A percentile compares a stretch with the other conserved stretches of the same genome.
Conservation (phyloP, 2,888 invertebrate species). For the Callyntrura sp. region DNA sequence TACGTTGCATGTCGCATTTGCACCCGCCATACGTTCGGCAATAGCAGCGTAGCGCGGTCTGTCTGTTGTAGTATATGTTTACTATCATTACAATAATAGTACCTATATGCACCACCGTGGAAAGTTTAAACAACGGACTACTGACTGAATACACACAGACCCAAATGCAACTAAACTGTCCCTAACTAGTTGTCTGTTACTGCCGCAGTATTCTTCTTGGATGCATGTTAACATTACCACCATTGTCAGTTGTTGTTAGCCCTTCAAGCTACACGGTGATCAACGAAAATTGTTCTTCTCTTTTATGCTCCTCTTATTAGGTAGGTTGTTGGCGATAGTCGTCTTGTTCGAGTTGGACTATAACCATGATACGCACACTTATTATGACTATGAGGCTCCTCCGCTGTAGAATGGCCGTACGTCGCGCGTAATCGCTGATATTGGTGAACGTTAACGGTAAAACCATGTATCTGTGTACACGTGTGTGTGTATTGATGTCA, state of each 20-base stretch:
- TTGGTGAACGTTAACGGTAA: too few relatives aligned
- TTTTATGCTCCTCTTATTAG: not conserved
- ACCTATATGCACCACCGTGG: not conserved
- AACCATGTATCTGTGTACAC: too few relatives aligned
- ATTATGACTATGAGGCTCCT: too few relatives aligned
- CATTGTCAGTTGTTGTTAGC: not conserved
- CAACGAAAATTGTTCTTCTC: not conserved
- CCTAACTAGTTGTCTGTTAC: conserved; percentile 16
- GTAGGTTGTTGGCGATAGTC: not conserved
- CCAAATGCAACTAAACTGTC: too few relatives aligned
- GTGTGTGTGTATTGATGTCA: too few relatives aligned
- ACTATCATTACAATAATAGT: not conserved
- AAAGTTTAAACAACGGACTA: not conserved
- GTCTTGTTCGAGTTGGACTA: not conserved
- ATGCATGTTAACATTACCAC: too few relatives aligned
- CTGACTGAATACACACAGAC: not conserved
- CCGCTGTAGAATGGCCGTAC: too few relatives aligned
- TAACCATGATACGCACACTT: not conserved
- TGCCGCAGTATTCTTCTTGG: conserved; percentile 40
- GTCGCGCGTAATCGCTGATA: too few relatives aligned
- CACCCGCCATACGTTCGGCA: not conserved
- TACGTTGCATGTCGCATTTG: not conserved
- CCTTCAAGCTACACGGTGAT: not conserved
- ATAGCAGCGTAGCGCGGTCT: not conserved
- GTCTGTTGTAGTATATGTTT: too few relatives aligned